Base-by-base conservation (phyloP, 64 coral and sea anemone species). In the Porites lutea region DNA sequence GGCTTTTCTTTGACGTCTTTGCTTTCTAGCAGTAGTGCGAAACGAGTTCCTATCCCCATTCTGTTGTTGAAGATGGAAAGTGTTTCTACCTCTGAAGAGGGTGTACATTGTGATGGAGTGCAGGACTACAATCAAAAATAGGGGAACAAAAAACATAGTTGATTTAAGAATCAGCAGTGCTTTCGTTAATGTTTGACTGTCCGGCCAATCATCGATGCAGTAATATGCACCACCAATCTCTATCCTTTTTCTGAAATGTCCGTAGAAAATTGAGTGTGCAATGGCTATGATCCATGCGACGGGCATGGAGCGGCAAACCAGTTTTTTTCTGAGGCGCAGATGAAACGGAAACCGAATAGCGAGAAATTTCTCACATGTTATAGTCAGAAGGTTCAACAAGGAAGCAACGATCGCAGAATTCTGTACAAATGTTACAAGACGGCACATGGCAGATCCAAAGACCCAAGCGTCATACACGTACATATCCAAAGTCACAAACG, bases 321-420 rank as follows among this genome's bases (percentile, higher is more conserved):
- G 9, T 44, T 16, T 88, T 52, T 91, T 68, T 53, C 87, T 43
- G 19, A 88, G 60, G 15, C 79, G 93, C 11, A 77, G 45, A 27
- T 73, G 19, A 20, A 93, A 87, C 0, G 92, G 96, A 52, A 86
- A 89, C 75, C 93, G 91, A 21, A 98, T 75, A 0, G 88, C 92
- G 11, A 97, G 69, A 50, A 94, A 97, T 21, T 90, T 93, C 48
- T 97, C 95, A 13, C 86, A 75, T 6, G 95, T 94, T 58, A 93
- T 80, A 4, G 80, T 70, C 5, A 90, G 72, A 2, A 97, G 74
- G 22, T 89, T 94, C 13, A 97, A n/a, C 68, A 97, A 65, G 0
- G 82, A 87, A 0, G 92, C 80, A 18, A 64, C 73, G 5, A 76
- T 43, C 3, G 92, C 88, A 43, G 87, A 77, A 37, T 75, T 89